Percentiles rank a stretch among this genome's conserved stretches.
phyloP scores from a whole-genome alignment of 92 coral and sea anemone species.

The Zoanthus sociatus region DNA sequence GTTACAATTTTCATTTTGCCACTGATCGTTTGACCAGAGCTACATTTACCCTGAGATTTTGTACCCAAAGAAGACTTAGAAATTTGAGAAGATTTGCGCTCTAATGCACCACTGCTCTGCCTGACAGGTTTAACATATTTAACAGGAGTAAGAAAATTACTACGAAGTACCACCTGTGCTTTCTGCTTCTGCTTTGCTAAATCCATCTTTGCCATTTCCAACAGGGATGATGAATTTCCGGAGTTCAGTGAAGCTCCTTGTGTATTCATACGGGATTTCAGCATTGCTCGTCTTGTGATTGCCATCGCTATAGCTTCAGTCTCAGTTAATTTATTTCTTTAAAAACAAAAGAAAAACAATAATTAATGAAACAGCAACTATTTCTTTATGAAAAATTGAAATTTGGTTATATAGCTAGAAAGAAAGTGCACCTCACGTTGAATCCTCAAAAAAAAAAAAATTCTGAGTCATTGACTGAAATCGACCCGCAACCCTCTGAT shows the following conservation, averaged over 20 bases:
- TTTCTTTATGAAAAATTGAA: not conserved
- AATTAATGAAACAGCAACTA: not conserved
- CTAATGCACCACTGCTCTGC: conserved; percentile 69
- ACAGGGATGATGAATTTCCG: conserved; percentile 55
- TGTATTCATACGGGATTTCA: conserved; percentile 80
- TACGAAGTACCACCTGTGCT: conserved; percentile 97
- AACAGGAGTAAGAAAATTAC: conserved; percentile 72
- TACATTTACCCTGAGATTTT: conserved; percentile 63
- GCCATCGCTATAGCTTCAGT: conserved; percentile 98
- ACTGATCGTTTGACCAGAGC: conserved; percentile 61
- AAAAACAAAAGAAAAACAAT: not conserved
- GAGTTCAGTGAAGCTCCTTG: conserved; percentile 57
- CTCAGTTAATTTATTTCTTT: conserved; percentile 89
- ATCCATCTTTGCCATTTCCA: conserved; percentile 95
- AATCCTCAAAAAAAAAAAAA: no score
- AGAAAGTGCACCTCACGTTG: no score
- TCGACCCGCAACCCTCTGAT: no score
- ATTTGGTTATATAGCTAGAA: no score
- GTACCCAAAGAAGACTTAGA: conserved; percentile 11
- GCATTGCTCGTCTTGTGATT: conserved; percentile 87
- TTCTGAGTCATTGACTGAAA: no score
- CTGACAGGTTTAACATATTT: conserved; percentile 89
- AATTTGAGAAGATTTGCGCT: conserved; percentile 9
- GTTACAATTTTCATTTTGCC: conserved; percentile 82
- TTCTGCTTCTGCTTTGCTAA: conserved; percentile 91